These are phyloP conservation scores for Tholera decimalis DNA, from an alignment of 2,888 invertebrate genomes.

Conservation along the genomic window DNA sequence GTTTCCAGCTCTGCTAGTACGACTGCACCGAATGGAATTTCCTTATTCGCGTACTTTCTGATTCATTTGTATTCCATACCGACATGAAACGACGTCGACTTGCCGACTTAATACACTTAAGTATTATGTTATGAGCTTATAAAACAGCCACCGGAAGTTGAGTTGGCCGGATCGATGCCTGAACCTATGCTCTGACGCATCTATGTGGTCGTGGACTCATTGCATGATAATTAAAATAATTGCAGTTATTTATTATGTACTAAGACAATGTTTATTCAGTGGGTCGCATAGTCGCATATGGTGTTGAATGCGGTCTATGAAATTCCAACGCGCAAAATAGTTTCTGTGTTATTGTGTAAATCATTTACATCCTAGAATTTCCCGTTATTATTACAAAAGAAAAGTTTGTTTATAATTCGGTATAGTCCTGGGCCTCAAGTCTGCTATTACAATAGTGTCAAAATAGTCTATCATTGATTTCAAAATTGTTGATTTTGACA, in stretches of 20 bases:
- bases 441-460: too few relatives aligned
- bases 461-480: too few relatives aligned
- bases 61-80: constrained; percentile 86
- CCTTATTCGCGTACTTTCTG: constrained; percentile 85
- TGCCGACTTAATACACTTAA: constrained; percentile 75
- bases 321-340: constrained; percentile 24
- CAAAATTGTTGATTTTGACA: too few relatives aligned
- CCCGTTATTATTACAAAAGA: not conserved
- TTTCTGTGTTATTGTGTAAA: constrained; percentile 13
- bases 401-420: not conserved
- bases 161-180: constrained; percentile 67
- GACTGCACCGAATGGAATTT: constrained; percentile 83
- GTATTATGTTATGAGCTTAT: constrained; percentile 72
- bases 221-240: constrained; percentile 61
- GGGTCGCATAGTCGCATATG: constrained; percentile 38
- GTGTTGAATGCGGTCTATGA: constrained; percentile 29
- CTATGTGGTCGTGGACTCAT: constrained; percentile 56
- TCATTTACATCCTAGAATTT: constrained; percentile 3
- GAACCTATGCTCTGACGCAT: constrained; percentile 66
- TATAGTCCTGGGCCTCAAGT: not conserved
- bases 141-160: constrained; percentile 77
- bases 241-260: constrained; percentile 47
- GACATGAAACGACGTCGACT: constrained; percentile 66
- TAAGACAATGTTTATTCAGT: constrained; percentile 46
- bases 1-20: constrained; percentile 69